A percentile compares a stretch with the other conserved stretches of the same genome.
Evolutionary conservation across 2,113 vertebrate genomes (phyloP).

Genomic region (Colaptes auratus): DNA sequence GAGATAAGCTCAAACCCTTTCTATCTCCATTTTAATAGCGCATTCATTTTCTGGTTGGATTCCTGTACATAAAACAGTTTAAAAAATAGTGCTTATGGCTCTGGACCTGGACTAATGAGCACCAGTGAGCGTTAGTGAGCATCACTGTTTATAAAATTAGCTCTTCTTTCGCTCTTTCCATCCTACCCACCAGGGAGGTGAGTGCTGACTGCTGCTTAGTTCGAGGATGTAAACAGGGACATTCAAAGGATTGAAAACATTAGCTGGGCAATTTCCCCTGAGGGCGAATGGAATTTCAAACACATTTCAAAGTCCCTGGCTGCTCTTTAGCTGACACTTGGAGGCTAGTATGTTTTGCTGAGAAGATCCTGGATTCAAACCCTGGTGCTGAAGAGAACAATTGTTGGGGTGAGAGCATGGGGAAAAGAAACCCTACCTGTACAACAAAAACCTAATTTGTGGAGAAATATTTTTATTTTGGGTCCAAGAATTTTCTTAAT

Average conservation of each 20-base stretch:
- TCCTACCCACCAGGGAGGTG: not conserved
- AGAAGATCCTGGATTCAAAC: not conserved
- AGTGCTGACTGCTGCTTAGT: not conserved
- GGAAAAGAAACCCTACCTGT: accelerated
- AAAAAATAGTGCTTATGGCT: not conserved
- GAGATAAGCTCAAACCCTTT: not conserved
- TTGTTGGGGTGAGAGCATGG: not conserved
- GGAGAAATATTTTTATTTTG: not conserved
- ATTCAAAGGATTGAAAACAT: not conserved
- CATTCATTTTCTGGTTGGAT: not conserved
- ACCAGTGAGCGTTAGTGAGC: not conserved
- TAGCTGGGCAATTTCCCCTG: not conserved
- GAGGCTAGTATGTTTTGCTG: not conserved
- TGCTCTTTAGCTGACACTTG: not conserved
- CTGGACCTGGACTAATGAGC: not conserved
- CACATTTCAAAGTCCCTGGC: not conserved
- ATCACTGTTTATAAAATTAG: not conserved
- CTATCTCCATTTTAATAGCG: not conserved
- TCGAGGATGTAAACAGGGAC: not conserved
- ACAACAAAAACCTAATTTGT: not conserved
- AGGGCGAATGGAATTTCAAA: not conserved
- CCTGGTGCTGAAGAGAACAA: not conserved
- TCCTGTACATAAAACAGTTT: not conserved
- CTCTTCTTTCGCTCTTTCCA: not conserved
- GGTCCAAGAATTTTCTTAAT: not conserved